phyloP scores from a whole-genome alignment of 2,113 vertebrate genomes.

The Irena cyanogastra region DNA sequence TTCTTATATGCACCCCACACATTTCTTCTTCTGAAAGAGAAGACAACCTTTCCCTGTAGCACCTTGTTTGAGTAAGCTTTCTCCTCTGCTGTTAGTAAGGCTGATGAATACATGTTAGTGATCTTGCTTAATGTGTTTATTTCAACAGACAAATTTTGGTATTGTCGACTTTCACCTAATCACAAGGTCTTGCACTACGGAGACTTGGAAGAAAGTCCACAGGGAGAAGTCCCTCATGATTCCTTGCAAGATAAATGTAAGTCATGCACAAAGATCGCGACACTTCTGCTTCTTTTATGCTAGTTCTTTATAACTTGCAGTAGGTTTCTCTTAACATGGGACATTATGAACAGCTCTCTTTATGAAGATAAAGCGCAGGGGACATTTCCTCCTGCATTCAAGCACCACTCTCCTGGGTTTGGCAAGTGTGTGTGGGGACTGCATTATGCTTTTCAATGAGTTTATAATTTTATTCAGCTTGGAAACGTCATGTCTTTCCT shows the following conservation, averaged over 20 bases:
- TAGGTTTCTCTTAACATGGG: not conserved
- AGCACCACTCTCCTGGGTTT: not conserved
- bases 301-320: not conserved
- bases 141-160: constrained; percentile 95
- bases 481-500: not conserved
- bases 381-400: not conserved
- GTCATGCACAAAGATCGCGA: constrained; percentile 23
- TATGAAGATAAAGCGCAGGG: not conserved
- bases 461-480: not conserved
- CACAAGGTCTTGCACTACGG: constrained; percentile 99
- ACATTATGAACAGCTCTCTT: not conserved
- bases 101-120: not conserved
- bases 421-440: not conserved
- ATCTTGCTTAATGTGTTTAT: not conserved
- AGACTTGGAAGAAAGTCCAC: constrained; percentile 95
- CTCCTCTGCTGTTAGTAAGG: not conserved
- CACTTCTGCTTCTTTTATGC: not conserved
- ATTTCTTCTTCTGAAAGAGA: not conserved
- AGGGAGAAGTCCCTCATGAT: constrained; percentile 94
- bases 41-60: not conserved
- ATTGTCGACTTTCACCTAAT: constrained; percentile 96
- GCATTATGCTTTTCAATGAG: not conserved
- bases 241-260: constrained; percentile 97
- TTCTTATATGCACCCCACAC: not conserved
- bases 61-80: not conserved